Percentiles rank a stretch among this genome's conserved stretches.
Evolutionary conservation across 2,113 vertebrate species (phyloP).

Genomic region (Piprites chloris): DNA sequence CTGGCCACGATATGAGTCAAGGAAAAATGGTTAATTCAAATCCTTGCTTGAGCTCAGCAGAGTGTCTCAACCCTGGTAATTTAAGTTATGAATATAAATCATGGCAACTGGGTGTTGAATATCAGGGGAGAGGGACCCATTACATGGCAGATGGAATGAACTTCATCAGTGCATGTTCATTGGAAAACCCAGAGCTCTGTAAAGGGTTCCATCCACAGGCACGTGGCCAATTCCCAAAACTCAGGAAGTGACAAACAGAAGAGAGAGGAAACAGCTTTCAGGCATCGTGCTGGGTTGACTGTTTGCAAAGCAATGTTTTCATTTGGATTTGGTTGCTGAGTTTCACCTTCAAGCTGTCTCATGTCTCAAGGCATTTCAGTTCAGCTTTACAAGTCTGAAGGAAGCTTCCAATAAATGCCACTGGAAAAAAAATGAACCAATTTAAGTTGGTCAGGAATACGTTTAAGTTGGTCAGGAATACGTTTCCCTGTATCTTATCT

Average conservation of each 20-base stretch:
- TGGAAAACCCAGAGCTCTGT: neutral
- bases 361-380: neutral
- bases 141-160: neutral
- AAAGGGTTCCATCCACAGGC: neutral
- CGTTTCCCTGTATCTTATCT: conserved; percentile 25
- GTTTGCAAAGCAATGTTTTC: neutral
- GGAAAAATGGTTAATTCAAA: neutral
- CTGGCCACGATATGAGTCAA: neutral
- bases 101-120: neutral
- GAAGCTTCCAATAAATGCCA: neutral
- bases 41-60: neutral
- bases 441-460: neutral
- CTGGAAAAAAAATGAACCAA: neutral
- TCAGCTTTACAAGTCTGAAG: neutral
- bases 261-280: neutral
- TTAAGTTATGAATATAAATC: neutral
- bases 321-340: neutral
- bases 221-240: neutral
- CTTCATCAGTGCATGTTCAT: neutral
- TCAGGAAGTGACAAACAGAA: neutral
- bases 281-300: neutral
- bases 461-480: neutral
- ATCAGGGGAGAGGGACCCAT: neutral
- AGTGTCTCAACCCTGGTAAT: neutral
- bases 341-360: neutral